A percentile compares a stretch with the other conserved stretches of the same genome.
Evolutionary conservation across 2,888 invertebrate species (phyloP).

Genomic region (Eugnorisma glareosa): DNA sequence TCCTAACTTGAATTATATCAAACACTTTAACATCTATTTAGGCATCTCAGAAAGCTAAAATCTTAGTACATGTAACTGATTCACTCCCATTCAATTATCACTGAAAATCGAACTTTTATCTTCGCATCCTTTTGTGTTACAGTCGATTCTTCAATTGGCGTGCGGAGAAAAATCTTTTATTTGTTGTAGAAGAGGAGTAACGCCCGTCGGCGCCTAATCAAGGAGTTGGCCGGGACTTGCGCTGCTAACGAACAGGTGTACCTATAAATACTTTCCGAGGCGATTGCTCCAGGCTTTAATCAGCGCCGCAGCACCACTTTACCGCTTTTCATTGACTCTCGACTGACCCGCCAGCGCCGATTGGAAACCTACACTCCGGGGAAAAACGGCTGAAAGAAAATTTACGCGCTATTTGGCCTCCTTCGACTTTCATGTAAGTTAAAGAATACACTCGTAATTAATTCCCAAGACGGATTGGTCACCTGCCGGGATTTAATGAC

Average conservation of each 20-base stretch:
- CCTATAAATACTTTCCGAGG: constrained; percentile 90
- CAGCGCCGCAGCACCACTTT: constrained; percentile 89
- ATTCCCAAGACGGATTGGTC: constrained; percentile 59
- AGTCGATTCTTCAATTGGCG: constrained; percentile 82
- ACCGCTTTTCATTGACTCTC: constrained; percentile 90
- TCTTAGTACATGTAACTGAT: constrained; percentile 7
- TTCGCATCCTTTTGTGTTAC: constrained; percentile 69
- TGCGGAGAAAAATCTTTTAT: constrained; percentile 86
- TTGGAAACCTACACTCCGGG: constrained; percentile 87
- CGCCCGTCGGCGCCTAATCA: constrained; percentile 90
- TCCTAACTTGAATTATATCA: constrained; percentile 69
- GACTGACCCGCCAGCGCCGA: constrained; percentile 86
- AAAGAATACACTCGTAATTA: constrained; percentile 70
- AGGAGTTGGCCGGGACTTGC: constrained; percentile 89
- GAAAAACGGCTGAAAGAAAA: constrained; percentile 83
- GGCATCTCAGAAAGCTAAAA: constrained; percentile 13
- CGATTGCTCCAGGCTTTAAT: constrained; percentile 90
- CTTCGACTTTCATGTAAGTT: constrained; percentile 65
- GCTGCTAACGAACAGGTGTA: constrained; percentile 90
- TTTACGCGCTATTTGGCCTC: constrained; percentile 81
- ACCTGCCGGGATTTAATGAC: background rate
- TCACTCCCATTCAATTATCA: constrained; percentile 39
- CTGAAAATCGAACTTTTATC: constrained; percentile 56
- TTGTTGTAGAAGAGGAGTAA: constrained; percentile 87
- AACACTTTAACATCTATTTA: background rate